Conservation (phyloP, 2,113 vertebrate species). For the Corapipo altera region DNA sequence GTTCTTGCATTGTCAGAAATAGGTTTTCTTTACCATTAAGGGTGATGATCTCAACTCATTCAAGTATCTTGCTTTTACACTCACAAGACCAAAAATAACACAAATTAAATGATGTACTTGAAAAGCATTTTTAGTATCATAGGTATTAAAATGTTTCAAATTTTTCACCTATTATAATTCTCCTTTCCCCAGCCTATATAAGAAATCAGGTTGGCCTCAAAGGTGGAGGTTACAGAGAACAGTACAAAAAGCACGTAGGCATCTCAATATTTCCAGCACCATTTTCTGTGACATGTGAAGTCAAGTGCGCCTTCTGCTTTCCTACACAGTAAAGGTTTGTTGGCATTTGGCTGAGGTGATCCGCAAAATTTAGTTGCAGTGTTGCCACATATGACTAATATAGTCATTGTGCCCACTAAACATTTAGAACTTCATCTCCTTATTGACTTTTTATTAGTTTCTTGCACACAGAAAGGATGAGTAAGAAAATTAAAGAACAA, state of each 20-base stretch:
- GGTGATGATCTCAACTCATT: neutral
- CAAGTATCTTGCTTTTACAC: neutral
- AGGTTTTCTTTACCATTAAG: neutral
- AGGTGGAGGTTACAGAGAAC: neutral
- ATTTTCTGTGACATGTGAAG: neutral
- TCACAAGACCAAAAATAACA: neutral
- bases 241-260: neutral
- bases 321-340: neutral
- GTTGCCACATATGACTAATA: slow-evolving; percentile 7
- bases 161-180: neutral
- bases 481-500: neutral
- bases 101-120: neutral
- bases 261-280: neutral
- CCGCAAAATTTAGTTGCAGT: neutral
- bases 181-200: neutral
- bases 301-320: neutral
- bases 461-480: neutral
- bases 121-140: neutral
- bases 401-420: neutral
- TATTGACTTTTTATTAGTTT: neutral
- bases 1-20: neutral
- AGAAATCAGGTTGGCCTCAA: neutral
- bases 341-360: neutral
- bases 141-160: neutral
- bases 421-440: neutral